phyloP scores from a whole-genome alignment of 2,797 vertebrate genomes.

The Mus spretus region DNA sequence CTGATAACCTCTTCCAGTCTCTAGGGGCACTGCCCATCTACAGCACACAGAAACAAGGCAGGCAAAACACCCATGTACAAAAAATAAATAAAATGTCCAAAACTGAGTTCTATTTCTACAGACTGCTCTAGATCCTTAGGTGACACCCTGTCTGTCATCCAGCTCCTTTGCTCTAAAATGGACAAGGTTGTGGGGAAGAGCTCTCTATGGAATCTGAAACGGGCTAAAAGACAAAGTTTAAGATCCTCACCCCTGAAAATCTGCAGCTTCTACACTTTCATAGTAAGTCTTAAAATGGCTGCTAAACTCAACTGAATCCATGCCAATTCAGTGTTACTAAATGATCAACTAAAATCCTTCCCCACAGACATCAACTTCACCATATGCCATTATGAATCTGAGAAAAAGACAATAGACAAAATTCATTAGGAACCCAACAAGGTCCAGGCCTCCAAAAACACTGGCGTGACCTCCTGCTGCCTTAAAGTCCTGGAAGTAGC shows the following conservation, averaged over 20 bases:
- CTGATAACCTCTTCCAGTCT: not conserved
- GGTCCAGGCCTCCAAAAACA: slow-evolving; percentile 11
- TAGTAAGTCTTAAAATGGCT: slow-evolving; percentile 30
- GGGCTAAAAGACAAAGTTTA: not conserved
- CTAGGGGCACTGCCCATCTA: not conserved
- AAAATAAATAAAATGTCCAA: not conserved
- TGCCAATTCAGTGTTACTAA: not conserved
- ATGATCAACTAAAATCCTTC: not conserved
- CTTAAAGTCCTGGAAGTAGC: not conserved
- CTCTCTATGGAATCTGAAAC: not conserved
- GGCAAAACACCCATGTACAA: not conserved
- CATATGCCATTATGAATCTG: not conserved
- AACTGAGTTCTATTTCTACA: not conserved
- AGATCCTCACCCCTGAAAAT: not conserved
- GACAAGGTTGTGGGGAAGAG: not conserved
- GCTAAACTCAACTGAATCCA: not conserved
- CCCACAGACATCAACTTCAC: not conserved
- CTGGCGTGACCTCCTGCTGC: not conserved
- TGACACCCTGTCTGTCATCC: not conserved
- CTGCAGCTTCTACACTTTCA: not conserved
- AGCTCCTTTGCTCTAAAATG: slow-evolving; percentile 10
- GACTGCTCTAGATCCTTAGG: slow-evolving; percentile 8
- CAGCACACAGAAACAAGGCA: not conserved
- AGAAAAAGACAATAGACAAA: not conserved
- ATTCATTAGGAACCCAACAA: not conserved